Base-by-base conservation (phyloP, 2,888 invertebrate genomes). In the Clostera curtula region DNA sequence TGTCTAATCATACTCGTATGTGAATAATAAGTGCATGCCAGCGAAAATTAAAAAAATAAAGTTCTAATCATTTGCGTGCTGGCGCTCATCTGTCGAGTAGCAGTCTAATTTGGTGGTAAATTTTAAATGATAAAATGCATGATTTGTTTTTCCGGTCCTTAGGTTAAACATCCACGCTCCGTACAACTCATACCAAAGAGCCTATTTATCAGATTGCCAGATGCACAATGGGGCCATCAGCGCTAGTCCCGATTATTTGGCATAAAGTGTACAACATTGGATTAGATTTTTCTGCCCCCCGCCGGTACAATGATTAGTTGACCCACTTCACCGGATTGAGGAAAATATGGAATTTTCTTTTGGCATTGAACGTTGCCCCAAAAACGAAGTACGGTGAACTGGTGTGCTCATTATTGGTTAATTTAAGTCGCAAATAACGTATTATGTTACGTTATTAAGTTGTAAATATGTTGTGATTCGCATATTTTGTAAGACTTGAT, bases 221-320 rank as follows among this genome's bases (percentile, higher is more conserved):
- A 37, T 44, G 49, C 41, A 44, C 40, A 39, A 36, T 29, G 33
- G 20, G 29, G 23, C 29, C 40, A 33, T 43, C 34, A 40, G 16
- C 28, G 17, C 19, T 18, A 10, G 12, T 9, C 12, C 6, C 15
- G 31, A 38, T 33, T 36, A 32, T 45, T 36, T 45, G 39, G 25
- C 31, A 34, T 31, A 42, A 30, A 45, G 26, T 15, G 34, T 31
- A 27, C 25, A 34, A 36, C 31, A 38, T 16, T 31, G 11, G 25
- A 41, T 44, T 41, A 25, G 30, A 31, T 31, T 40, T 41, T 41
- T 36, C 23, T 7, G 3, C 25, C 24, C 23, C 17, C 23, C 25
- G 25, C 29, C 26, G 40, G 34, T 46, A 35, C 35, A 42, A 42
- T 42, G 35, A 49, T 45, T 45, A 42, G 33, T 45, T 42, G 42